Conservation (phyloP, 2,888 invertebrate species). For the Diploptera punctata region DNA sequence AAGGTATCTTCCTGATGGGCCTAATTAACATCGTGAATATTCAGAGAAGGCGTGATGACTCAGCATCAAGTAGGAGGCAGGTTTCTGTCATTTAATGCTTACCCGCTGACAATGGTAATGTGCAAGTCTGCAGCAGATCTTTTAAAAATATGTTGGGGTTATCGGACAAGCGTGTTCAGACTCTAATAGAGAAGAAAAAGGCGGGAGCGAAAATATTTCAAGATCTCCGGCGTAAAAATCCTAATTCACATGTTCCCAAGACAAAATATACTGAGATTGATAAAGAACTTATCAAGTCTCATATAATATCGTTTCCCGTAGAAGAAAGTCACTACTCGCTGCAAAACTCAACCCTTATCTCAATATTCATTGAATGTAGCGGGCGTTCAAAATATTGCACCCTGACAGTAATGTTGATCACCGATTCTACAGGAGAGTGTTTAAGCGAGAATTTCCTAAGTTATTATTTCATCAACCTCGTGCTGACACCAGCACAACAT, state of each 20-base stretch:
- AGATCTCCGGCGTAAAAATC: background rate
- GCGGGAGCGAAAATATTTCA: conserved; percentile 2
- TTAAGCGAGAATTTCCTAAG: conserved; percentile 4
- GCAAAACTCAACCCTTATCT: conserved; percentile 17
- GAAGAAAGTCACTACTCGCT: conserved; percentile 11
- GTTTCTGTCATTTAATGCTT: background rate
- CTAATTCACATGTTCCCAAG: conserved; percentile 6
- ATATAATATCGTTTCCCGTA: background rate
- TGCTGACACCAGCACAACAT: too few species aligned
- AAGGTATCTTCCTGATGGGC: too few species aligned
- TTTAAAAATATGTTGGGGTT: conserved; percentile 9
- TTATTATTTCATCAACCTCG: conserved; percentile 10
- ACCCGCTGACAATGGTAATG: conserved; percentile 8
- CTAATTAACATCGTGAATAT: too few species aligned
- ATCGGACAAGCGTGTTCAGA: too few species aligned
- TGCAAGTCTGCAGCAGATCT: conserved; percentile 26
- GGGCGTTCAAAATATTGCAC: conserved; percentile 15
- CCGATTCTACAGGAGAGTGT: conserved; percentile 15
- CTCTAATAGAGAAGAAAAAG: background rate
- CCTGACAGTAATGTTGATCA: conserved; percentile 6
- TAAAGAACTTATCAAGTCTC: too few species aligned
- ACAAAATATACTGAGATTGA: too few species aligned
- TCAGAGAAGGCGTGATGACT: background rate
- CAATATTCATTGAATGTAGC: conserved; percentile 7
- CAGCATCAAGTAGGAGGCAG: background rate